Evolutionary conservation across 2,888 invertebrate genomes (phyloP).

Genomic region (Drosophila prostipennis): DNA sequence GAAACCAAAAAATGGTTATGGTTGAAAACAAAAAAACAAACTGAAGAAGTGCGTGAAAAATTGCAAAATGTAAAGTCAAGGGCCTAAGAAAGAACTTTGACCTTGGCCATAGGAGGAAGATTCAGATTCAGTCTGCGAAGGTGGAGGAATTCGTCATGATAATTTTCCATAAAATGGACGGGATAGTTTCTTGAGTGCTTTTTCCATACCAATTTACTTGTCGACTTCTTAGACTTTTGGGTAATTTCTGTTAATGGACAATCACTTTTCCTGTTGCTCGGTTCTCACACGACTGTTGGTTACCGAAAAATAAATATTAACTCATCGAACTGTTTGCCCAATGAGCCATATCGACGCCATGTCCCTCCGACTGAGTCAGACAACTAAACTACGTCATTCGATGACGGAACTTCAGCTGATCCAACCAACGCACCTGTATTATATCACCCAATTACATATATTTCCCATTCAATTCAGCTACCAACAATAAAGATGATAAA

Average conservation of each 20-base stretch:
- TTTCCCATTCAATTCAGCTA: conserved; percentile 15
- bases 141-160: conserved; percentile 19
- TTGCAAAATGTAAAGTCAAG: conserved; percentile 50
- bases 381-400: conserved; percentile 29
- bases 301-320: conserved; percentile 11
- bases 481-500: not conserved
- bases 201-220: not conserved
- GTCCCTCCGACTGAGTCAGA: conserved; percentile 8
- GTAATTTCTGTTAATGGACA: not conserved
- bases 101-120: conserved; percentile 18
- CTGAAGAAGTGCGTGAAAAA: conserved; percentile 41
- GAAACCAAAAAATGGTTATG: conserved; percentile 37
- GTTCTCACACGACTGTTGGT: conserved; percentile 21
- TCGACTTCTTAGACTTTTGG: not conserved
- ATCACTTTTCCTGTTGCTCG: conserved; percentile 1
- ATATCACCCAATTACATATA: conserved; percentile 36
- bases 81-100: conserved; percentile 48
- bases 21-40: conserved; percentile 28
- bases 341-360: conserved; percentile 38
- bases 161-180: not conserved
- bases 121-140: conserved; percentile 17
- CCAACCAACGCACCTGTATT: conserved; percentile 27
- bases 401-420: conserved; percentile 25
- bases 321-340: conserved; percentile 44
- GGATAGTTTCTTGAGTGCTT: not conserved